phyloP scores from a whole-genome alignment of 2,888 invertebrate genomes.

The Callyntrura guangdongensis region DNA sequence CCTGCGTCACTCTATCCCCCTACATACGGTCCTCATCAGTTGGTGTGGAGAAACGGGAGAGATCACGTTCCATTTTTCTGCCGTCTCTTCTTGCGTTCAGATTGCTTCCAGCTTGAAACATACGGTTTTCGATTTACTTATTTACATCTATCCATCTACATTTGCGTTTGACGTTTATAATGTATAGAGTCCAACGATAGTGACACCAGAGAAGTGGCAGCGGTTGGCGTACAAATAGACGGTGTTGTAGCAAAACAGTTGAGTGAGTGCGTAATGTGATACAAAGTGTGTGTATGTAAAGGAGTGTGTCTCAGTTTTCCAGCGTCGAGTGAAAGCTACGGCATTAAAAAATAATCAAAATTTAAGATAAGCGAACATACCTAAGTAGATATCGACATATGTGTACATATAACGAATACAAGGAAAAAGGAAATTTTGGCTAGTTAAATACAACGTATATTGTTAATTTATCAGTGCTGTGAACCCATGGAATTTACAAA shows the following conservation, averaged over 20 bases:
- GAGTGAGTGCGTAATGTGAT: constrained; percentile 37
- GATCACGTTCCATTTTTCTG: constrained; percentile 77
- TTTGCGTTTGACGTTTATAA: constrained; percentile 66
- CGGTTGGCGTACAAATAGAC: constrained; percentile 46
- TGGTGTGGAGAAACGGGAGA: constrained; percentile 77
- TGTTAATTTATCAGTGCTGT: constrained; percentile 5
- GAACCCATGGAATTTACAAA: constrained; percentile 15
- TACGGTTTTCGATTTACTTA: constrained; percentile 53
- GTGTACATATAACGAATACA: constrained; percentile 5
- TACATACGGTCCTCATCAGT: constrained; percentile 74
- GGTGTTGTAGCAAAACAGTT: constrained; percentile 26
- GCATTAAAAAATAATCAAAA: constrained; percentile 54
- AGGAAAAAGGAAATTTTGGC: background rate
- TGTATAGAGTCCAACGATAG: constrained; percentile 47
- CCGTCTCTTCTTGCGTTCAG: constrained; percentile 60
- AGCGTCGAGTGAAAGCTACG: constrained; percentile 38
- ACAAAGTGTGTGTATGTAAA: constrained; percentile 19
- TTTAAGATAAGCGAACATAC: constrained; percentile 36
- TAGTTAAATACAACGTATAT: background rate
- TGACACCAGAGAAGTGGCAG: constrained; percentile 45
- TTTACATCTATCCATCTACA: constrained; percentile 63
- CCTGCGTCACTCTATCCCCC: constrained; percentile 51
- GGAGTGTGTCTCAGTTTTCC: background rate
- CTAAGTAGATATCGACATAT: background rate
- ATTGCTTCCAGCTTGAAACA: background rate